These are phyloP conservation scores for Lepidothrix coronata DNA, from an alignment of 2,113 vertebrate species.

Conservation along the genomic window DNA sequence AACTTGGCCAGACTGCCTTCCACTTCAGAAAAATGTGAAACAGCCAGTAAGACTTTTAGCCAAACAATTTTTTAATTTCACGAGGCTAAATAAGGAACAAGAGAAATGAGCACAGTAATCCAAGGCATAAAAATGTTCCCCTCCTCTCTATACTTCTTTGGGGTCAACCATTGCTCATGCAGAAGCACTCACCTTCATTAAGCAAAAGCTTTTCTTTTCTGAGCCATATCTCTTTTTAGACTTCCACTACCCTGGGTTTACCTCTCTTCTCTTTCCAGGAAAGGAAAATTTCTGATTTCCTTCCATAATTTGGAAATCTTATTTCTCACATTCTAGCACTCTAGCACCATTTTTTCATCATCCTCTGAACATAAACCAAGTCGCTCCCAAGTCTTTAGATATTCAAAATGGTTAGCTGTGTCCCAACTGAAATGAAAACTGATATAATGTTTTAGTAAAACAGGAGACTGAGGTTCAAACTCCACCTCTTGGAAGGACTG, in stretches of 20 bases:
- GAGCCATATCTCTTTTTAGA: not conserved
- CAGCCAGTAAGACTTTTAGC: not conserved
- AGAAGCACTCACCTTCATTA: not conserved
- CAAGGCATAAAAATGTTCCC: not conserved
- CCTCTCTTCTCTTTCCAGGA: not conserved
- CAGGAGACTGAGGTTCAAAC: not conserved
- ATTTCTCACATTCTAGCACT: not conserved
- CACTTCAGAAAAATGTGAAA: not conserved
- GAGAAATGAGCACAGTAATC: not conserved
- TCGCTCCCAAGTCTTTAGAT: not conserved
- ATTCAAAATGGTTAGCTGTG: not conserved
- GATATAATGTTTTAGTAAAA: not conserved
- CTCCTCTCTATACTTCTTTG: not conserved
- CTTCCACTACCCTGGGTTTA: not conserved
- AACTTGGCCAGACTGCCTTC: not conserved
- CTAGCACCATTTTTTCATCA: not conserved
- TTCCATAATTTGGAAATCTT: not conserved
- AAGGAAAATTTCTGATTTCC: not conserved
- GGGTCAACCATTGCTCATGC: not conserved
- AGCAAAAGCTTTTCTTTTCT: not conserved
- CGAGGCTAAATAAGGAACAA: not conserved
- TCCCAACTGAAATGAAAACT: not conserved
- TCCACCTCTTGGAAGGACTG: not conserved
- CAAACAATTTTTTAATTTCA: not conserved
- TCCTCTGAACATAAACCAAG: not conserved